Conservation (phyloP, 2,888 invertebrate genomes). For the Agrochola circellaris region DNA sequence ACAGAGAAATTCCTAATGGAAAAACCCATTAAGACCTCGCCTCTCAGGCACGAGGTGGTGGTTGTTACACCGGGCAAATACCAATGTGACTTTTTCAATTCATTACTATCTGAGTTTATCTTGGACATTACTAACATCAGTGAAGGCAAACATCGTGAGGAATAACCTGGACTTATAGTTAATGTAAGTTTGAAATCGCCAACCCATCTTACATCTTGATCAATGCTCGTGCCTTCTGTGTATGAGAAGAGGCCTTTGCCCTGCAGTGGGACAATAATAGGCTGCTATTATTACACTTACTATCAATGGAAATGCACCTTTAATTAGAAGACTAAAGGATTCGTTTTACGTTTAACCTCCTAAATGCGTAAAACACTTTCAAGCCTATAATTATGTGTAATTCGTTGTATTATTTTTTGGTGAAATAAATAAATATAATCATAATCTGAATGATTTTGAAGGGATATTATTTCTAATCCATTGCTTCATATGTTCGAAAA, state of each 20-base stretch:
- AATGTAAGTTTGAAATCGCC: background rate
- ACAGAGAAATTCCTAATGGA: too few species aligned
- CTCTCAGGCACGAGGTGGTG: too few species aligned
- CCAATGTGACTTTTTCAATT: background rate
- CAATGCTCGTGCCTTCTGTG: background rate
- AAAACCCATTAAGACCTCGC: too few species aligned
- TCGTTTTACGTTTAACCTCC: background rate
- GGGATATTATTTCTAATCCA: too few species aligned
- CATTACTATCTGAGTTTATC: background rate
- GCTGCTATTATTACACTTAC: background rate
- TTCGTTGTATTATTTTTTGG: too few species aligned
- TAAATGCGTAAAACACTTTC: too few species aligned
- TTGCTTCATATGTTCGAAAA: too few species aligned
- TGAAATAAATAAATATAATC: too few species aligned
- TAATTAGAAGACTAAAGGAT: background rate
- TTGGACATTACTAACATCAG: background rate
- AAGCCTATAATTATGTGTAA: too few species aligned
- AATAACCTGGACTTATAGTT: background rate
- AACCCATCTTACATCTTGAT: background rate
- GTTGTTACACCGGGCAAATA: background rate
- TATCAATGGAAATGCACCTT: background rate
- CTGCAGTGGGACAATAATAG: background rate
- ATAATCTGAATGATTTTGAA: too few species aligned
- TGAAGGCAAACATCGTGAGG: background rate
- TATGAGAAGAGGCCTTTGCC: background rate